Evolutionary conservation across 1,140 invertebrate genomes (phyloP).

Genomic region (Dinoponera quadriceps): DNA sequence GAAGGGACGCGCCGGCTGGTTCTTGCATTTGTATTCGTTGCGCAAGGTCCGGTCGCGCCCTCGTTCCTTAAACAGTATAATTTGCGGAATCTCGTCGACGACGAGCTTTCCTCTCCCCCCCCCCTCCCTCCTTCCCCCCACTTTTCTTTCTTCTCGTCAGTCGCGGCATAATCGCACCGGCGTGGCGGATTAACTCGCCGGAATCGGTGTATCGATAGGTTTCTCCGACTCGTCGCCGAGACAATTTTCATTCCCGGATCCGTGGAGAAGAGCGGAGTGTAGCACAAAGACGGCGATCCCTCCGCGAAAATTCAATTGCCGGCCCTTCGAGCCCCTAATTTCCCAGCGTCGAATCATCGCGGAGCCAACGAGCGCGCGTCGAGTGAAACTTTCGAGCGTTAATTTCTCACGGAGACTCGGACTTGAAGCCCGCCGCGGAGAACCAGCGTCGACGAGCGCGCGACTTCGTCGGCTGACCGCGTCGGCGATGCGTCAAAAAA

Average conservation of each 20-base stretch:
- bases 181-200: slow-evolving; percentile 33
- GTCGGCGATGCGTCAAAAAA: background rate
- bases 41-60: slow-evolving; percentile 72
- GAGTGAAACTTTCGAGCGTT: too few species aligned
- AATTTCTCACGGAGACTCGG: too few species aligned
- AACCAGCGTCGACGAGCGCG: too few species aligned
- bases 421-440: too few species aligned
- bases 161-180: slow-evolving; percentile 15
- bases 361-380: background rate
- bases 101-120: slow-evolving; percentile 26
- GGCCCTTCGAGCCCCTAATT: background rate
- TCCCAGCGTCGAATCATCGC: background rate
- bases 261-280: too few species aligned
- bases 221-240: background rate
- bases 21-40: slow-evolving; percentile 73
- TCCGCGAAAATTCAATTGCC: background rate
- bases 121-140: background rate
- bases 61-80: slow-evolving; percentile 70
- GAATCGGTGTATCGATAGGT: slow-evolving; percentile 4
- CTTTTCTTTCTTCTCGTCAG: background rate
- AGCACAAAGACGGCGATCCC: too few species aligned
- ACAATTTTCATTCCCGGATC: background rate
- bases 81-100: slow-evolving; percentile 59
- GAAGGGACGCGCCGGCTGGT: slow-evolving; percentile 65
- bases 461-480: too few species aligned